Evolutionary conservation across 2,113 vertebrate genomes (phyloP).

Genomic region (Catharus bicknelli): DNA sequence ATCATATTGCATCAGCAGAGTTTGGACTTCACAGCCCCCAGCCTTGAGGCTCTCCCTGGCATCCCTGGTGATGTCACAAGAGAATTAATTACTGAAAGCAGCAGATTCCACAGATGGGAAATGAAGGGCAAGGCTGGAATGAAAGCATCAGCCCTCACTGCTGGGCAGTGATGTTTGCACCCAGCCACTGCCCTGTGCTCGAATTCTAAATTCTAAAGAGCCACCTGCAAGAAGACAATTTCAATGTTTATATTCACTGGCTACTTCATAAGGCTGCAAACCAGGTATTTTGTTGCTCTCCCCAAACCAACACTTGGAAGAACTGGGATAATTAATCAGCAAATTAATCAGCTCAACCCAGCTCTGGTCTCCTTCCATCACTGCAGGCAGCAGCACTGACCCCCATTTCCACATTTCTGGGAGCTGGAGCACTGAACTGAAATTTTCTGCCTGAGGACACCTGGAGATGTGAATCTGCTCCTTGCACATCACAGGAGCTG

Average conservation of each 20-base stretch:
- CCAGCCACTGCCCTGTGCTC: neutral
- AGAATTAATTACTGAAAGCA: neutral
- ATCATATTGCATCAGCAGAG: neutral
- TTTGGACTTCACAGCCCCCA: neutral
- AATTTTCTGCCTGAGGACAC: neutral
- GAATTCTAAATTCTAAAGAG: neutral
- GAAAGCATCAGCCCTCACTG: accelerated
- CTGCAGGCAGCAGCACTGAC: neutral
- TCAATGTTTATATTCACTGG: neutral
- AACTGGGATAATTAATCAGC: neutral
- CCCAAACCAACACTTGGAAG: neutral
- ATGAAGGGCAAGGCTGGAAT: neutral
- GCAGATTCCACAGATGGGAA: too few relatives aligned
- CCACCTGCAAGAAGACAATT: neutral
- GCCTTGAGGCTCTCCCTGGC: too few relatives aligned
- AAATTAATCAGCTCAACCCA: too few relatives aligned
- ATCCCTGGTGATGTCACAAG: neutral
- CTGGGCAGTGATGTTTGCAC: neutral
- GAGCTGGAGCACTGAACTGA: too few relatives aligned
- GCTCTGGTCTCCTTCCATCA: neutral
- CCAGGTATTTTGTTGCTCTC: neutral
- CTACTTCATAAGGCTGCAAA: accelerated
- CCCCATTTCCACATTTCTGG: neutral
- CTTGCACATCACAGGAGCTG: neutral
- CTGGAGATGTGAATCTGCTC: neutral